A percentile compares a stretch with the other conserved stretches of the same genome.
Conservation (phyloP, 1,140 invertebrate species). For the Rhynchophorus ferrugineus region DNA sequence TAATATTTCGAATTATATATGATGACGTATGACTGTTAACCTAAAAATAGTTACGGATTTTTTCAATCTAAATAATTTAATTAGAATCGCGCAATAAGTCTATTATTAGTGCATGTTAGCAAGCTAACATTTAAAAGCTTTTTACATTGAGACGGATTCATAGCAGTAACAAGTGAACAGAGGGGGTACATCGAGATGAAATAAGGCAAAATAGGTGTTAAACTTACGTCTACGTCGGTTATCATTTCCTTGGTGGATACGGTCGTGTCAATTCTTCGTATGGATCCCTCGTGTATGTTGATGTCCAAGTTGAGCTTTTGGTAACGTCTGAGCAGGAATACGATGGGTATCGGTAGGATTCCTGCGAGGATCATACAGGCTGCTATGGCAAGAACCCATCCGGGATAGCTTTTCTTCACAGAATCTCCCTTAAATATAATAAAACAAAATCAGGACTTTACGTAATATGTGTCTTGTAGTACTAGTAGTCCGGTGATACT, state of each 20-base stretch:
- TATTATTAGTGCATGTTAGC: background rate
- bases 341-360: slow-evolving; percentile 75
- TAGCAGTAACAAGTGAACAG: background rate
- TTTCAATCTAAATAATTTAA: too few relatives aligned
- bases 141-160: background rate
- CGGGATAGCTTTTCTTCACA: slow-evolving; percentile 65
- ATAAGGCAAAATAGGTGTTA: slow-evolving; percentile 2
- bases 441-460: background rate
- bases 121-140: background rate
- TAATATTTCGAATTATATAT: too few relatives aligned
- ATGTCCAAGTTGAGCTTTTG: slow-evolving; percentile 75
- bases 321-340: slow-evolving; percentile 73
- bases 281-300: slow-evolving; percentile 80
- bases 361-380: slow-evolving; percentile 68
- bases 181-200: slow-evolving; percentile 7
- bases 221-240: slow-evolving; percentile 78
- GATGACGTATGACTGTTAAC: too few relatives aligned
- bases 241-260: slow-evolving; percentile 91
- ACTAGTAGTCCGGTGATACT: background rate
- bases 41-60: too few relatives aligned
- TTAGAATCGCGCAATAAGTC: too few relatives aligned
- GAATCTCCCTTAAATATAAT: slow-evolving; percentile 53
- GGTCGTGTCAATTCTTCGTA: slow-evolving; percentile 79
- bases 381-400: slow-evolving; percentile 77
- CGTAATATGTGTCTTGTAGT: background rate